Base-by-base conservation (phyloP, 2,888 invertebrate genomes). In the Thera britannica region DNA sequence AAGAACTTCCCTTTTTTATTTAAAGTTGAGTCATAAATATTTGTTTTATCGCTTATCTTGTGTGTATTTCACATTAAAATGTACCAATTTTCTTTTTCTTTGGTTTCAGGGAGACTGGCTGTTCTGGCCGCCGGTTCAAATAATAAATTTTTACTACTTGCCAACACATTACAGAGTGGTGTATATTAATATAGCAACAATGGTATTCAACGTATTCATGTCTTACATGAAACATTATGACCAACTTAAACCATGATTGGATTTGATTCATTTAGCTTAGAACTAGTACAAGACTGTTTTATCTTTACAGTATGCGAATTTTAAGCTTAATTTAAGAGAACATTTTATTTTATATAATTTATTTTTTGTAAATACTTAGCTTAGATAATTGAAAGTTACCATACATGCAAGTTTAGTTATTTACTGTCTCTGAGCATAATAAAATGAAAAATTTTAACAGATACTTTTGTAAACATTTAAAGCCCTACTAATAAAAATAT, bases 71-170 rank as follows among this genome's bases (percentile, higher is more conserved):
- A 23, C 23, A 23, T 23, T 46, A 46, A 46, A 46, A 9, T 7
- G 5, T 41, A 41, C 41, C 5, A 41, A 41, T 1, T 7, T 4
- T 7, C 41, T 5, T 38, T 38, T 46, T 46, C 44, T 46, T 44
- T 79, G 79, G 78, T 94, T 95, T 79, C 92, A 98, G 96, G 95
- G 97, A 77, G 99, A 99, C 84, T 98, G 98, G 95, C 88, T 95
- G 67, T 95, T 97, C 66, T 99, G 98, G 98, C 98, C 98, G 3
- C 98, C 98, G 56, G 95, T 97, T 2, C 99, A 99, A 86, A 96
- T 96, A 79, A 83, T 98, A 11, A 99, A 99, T 89, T 99, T 99
- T 87, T 96, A 96, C 76, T 97, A 95, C 80, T 86, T 99, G 71
- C 96, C 97, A 41, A 94, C 96, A 23, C 95, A 95, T 74, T 98